Percentiles rank a stretch among this genome's conserved stretches.
phyloP scores from a whole-genome alignment of 2,113 vertebrate genomes.

The Ictalurus furcatus region DNA sequence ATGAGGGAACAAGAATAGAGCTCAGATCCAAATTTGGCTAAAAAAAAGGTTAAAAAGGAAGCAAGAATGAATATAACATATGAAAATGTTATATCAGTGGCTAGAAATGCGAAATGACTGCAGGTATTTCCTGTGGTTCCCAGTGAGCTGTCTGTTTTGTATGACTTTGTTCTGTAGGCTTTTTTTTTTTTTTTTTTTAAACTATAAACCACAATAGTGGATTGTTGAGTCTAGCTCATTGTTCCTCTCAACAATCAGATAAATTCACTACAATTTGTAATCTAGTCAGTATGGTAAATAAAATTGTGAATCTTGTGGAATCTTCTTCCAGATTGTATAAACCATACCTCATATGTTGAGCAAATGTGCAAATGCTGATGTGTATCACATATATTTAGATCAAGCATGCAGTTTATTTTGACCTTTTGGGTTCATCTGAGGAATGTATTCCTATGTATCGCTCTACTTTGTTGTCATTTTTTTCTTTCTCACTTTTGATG shows the following conservation, averaged over 20 bases:
- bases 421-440: neutral
- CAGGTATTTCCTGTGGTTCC: neutral
- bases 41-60: neutral
- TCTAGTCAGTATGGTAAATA: neutral
- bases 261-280: neutral
- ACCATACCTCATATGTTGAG: slow-evolving; percentile 31
- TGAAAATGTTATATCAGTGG: neutral
- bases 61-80: neutral
- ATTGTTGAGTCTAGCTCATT: neutral
- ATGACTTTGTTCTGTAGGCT: neutral
- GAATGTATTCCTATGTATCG: neutral
- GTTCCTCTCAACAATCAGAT: neutral
- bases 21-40: slow-evolving; percentile 55
- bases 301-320: neutral
- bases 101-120: slow-evolving; percentile 1
- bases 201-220: neutral
- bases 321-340: slow-evolving; percentile 25
- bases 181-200: neutral
- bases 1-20: slow-evolving; percentile 64
- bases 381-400: slow-evolving; percentile 24
- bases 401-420: slow-evolving; percentile 3
- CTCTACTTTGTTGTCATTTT: neutral
- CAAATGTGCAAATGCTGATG: slow-evolving; percentile 40
- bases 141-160: neutral
- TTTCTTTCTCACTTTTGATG: neutral